phyloP scores from a whole-genome alignment of 2,797 vertebrate genomes.

The Percopsis omiscomaycus region DNA sequence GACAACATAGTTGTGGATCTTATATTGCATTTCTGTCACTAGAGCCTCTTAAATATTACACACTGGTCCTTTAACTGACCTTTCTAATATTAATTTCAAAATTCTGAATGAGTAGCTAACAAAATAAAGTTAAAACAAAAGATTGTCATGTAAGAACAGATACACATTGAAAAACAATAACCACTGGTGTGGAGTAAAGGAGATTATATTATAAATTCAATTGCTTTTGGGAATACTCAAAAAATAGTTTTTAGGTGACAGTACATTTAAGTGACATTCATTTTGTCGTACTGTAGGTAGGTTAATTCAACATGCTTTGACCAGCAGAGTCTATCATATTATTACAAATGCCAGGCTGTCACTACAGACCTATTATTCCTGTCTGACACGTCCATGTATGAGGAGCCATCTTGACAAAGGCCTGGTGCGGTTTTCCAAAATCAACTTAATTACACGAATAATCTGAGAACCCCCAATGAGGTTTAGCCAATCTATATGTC shows the following conservation, averaged over 20 bases:
- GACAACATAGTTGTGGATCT: too few species aligned
- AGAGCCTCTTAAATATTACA: too few species aligned
- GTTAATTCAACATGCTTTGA: background rate
- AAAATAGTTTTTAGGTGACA: too few species aligned
- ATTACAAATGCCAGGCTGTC: background rate
- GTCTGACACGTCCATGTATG: constrained; percentile 14
- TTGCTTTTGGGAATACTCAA: too few species aligned
- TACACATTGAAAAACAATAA: too few species aligned
- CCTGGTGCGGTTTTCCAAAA: constrained; percentile 59
- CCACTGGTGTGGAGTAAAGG: too few species aligned
- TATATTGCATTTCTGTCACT: too few species aligned
- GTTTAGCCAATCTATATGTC: constrained; percentile 69
- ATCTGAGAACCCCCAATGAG: constrained; percentile 67
- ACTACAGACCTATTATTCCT: constrained; percentile 24
- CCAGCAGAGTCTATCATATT: background rate
- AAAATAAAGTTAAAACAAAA: too few species aligned
- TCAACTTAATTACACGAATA: constrained; percentile 72
- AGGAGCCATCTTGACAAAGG: constrained; percentile 45
- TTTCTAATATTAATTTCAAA: too few species aligned
- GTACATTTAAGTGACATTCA: background rate
- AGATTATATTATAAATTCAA: background rate
- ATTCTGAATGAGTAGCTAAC: too few species aligned
- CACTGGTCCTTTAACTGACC: too few species aligned
- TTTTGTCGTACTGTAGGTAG: background rate
- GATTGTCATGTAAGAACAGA: too few species aligned